phyloP scores from a whole-genome alignment of 2,113 vertebrate genomes.

The Lipophrys pholis region DNA sequence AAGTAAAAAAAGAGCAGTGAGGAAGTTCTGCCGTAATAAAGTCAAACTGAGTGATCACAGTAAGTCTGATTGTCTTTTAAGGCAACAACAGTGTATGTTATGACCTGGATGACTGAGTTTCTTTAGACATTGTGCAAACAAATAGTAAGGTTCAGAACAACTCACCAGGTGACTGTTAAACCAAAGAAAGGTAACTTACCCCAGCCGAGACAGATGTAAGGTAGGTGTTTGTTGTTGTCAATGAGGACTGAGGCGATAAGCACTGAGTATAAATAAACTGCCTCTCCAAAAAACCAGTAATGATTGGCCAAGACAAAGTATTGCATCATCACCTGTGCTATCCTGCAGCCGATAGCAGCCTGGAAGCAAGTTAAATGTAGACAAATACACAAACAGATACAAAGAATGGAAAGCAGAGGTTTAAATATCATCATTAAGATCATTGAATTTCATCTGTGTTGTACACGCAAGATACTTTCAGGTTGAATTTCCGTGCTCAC shows the following conservation, averaged over 20 bases:
- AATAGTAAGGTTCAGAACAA: neutral
- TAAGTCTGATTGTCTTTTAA: neutral
- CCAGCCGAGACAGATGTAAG: constrained; percentile 88
- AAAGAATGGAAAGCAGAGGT: neutral
- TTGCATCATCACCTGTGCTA: constrained; percentile 87
- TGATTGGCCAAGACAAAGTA: constrained; percentile 90
- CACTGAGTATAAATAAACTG: constrained; percentile 87
- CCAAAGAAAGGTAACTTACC: constrained; percentile 73
- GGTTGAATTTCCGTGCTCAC: constrained; percentile 34
- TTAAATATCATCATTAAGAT: neutral
- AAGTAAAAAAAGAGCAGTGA: too few relatives aligned
- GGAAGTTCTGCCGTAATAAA: too few relatives aligned
- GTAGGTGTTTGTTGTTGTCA: constrained; percentile 84
- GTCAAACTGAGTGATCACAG: too few relatives aligned
- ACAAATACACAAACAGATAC: neutral
- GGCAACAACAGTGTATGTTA: neutral
- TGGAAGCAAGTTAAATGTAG: constrained; percentile 23
- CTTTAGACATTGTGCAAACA: neutral
- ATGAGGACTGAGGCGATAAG: constrained; percentile 87
- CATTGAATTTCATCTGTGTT: neutral
- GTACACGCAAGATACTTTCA: neutral
- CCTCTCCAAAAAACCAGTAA: constrained; percentile 90
- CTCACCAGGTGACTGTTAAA: neutral
- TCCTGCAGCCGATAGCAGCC: constrained; percentile 86
- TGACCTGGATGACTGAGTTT: neutral